A percentile compares a stretch with the other conserved stretches of the same genome.
These are phyloP conservation scores for Tinamus major DNA, from an alignment of 2,797 vertebrate genomes.

Conservation along the genomic window DNA sequence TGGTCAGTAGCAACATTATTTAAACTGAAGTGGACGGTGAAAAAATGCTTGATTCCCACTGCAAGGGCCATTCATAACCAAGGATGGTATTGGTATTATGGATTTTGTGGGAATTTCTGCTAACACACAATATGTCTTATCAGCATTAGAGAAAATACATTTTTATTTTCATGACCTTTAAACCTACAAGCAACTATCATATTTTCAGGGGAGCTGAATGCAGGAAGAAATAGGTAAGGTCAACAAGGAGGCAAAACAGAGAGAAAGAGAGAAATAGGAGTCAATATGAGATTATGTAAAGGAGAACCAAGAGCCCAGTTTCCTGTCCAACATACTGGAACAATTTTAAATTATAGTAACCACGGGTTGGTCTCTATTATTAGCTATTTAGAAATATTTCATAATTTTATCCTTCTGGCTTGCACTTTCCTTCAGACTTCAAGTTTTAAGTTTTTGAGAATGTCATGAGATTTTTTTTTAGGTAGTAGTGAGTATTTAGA, in stretches of 20 bases:
- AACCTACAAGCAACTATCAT: not conserved
- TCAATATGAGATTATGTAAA: not conserved
- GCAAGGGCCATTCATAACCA: not conserved
- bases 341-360: not conserved
- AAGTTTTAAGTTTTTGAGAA: not conserved
- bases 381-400: not conserved
- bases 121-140: not conserved
- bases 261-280: not conserved
- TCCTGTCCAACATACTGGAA: not conserved
- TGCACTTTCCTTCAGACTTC: not conserved
- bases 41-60: not conserved
- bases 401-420: not conserved
- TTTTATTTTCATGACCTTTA: not conserved
- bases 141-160: not conserved
- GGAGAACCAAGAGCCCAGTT: not conserved
- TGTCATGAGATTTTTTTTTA: not conserved
- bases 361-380: not conserved
- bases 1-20: not conserved
- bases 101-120: not conserved
- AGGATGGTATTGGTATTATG: fast-evolving
- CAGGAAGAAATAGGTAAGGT: not conserved
- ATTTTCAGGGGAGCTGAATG: not conserved
- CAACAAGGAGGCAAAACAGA: not conserved
- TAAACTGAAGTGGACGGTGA: not conserved
- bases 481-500: not conserved